These are phyloP conservation scores for Opisthograptis luteolata DNA, from an alignment of 2,888 invertebrate genomes.

Conservation along the genomic window DNA sequence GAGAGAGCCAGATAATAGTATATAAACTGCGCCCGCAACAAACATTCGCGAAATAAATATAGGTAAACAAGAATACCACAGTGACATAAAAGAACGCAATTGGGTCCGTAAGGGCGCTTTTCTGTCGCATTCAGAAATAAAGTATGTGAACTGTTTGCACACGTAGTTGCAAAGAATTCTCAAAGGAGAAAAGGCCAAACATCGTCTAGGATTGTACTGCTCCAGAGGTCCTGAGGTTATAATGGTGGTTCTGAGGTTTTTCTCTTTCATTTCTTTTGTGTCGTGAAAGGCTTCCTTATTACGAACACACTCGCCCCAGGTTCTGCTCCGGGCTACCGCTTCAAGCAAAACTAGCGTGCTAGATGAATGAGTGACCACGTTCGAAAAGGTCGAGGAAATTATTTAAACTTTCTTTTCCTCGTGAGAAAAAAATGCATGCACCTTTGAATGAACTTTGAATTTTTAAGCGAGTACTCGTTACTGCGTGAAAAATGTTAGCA, in stretches of 20 bases:
- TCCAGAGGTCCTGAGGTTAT: conserved; percentile 35
- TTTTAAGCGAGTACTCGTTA: neutral
- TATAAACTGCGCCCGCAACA: conserved; percentile 3
- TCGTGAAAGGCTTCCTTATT: conserved; percentile 46
- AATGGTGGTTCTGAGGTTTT: too few relatives aligned
- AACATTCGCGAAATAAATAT: conserved; percentile 25
- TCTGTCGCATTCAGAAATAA: conserved; percentile 16
- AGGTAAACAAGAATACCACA: conserved; percentile 24
- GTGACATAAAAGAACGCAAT: conserved; percentile 36
- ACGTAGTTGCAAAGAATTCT: conserved; percentile 28
- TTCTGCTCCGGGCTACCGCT: conserved; percentile 40
- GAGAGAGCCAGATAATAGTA: conserved; percentile 9
- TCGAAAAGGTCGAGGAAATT: conserved; percentile 12
- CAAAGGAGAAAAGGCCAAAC: conserved; percentile 38
- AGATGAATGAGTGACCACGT: conserved; percentile 40
- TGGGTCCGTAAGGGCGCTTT: conserved; percentile 16
- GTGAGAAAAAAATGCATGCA: neutral
- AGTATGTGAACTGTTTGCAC: conserved; percentile 32
- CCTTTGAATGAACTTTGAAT: neutral
- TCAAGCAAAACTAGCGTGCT: conserved; percentile 45
- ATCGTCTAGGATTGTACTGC: conserved; percentile 35
- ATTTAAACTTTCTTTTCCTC: neutral
- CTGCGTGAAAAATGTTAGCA: neutral
- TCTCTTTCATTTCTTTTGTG: too few relatives aligned
- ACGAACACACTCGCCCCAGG: conserved; percentile 37